Evolutionary conservation across 2,113 vertebrate genomes (phyloP), one percentile per base, ranked within the genome.

Genomic region (Pipa parva): DNA sequence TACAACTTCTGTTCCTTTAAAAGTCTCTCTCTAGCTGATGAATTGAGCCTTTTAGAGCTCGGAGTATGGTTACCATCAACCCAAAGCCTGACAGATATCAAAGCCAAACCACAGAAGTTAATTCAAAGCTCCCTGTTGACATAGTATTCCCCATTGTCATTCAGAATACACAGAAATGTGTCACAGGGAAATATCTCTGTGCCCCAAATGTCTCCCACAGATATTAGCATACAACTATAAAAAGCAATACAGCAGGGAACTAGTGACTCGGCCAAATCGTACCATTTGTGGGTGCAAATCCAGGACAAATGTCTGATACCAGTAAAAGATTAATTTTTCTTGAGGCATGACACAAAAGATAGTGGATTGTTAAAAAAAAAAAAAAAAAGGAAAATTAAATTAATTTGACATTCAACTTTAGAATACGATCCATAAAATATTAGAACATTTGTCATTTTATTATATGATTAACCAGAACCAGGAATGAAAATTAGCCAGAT

Each of bases 41-140:
- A 61, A 69, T 60, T 50, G 49, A 36, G 25, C 52, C 66, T 33
- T 69, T 69, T 17, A 69, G 37, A 45, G 20, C 15, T 50, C 57
- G 54, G 21, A 42, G 66, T 25, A 52, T 69, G 66, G 57, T 45
- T 69, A 27, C 39, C 54, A 11, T 69, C 66, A 69, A 33, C 31
- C 33, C 21, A 1, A 39, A 13, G 42, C 24, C 33, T 59, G 65
- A 50, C 65, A 60, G 25, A 26, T 69, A 17, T 59, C 56, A 50
- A 24, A 49, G 20, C 28, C 4, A 39, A 59, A 49, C 22, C 33
- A 31, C 21, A 54, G 46, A 51, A 51, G 31, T 48, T 26, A 54
- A 39, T 64, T 55, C 31, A 39, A 13, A 12, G 52, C 37, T 51
- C 57, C 54, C 13, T 27, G 25, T 24, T 37, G 46, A 60, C 64